phyloP scores from a whole-genome alignment of 1,140 invertebrate genomes.

The Penaeus chinensis region DNA sequence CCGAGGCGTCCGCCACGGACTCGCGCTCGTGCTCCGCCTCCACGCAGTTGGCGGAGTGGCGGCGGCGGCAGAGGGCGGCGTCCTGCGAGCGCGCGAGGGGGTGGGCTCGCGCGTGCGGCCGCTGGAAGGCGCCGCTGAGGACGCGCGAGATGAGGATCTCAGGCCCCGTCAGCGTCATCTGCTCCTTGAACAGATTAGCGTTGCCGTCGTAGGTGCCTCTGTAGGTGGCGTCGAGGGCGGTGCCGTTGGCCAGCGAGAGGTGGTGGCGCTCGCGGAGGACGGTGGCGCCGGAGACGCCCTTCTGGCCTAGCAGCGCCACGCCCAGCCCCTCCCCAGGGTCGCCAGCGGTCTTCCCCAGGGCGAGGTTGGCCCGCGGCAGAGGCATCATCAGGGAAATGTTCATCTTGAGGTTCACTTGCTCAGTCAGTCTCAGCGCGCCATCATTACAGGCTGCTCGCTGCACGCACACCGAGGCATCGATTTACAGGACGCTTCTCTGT shows the following conservation, averaged over 20 bases:
- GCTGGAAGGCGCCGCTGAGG: conserved; percentile 24
- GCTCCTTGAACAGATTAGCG: conserved; percentile 54
- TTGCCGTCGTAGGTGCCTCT: conserved; percentile 53
- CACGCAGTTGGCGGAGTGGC: conserved; percentile 43
- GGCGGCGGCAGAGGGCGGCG: neutral
- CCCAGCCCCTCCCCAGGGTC: neutral
- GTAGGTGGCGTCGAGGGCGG: conserved; percentile 35
- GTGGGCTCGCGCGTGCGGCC: neutral
- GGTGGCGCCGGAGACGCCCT: neutral
- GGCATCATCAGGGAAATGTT: conserved; percentile 46
- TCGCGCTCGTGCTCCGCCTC: conserved; percentile 40
- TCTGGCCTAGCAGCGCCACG: conserved; percentile 8
- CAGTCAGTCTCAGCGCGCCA: neutral
- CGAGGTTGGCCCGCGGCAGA: conserved; percentile 30
- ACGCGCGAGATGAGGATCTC: conserved; percentile 36
- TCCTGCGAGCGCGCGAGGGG: neutral
- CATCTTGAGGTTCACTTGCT: neutral
- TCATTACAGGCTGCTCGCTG: neutral
- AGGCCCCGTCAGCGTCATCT: conserved; percentile 41
- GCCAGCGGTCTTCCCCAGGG: neutral
- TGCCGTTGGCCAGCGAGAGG: conserved; percentile 30
- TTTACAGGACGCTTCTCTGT: no score
- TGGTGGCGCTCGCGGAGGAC: conserved; percentile 31
- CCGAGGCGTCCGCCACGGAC: conserved; percentile 18
- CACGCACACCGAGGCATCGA: no score